Percentiles rank a stretch among this genome's conserved stretches.
Conservation (phyloP, 1,140 invertebrate species). For the Rhynchophorus ferrugineus region DNA sequence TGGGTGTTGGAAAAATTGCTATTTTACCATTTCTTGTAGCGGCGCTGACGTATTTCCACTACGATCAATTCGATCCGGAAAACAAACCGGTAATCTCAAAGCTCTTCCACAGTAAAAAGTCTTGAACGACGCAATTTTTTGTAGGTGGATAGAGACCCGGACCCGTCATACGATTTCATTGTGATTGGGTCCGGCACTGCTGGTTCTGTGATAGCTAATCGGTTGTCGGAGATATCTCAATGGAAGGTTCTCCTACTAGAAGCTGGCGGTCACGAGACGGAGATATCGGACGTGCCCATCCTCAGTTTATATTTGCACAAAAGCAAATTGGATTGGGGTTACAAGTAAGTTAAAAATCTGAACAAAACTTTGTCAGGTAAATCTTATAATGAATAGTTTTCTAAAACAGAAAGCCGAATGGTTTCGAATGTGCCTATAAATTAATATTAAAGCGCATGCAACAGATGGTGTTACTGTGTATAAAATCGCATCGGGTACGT, state of each 20-base stretch:
- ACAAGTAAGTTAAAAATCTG: conserved; percentile 49
- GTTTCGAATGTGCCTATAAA: no score
- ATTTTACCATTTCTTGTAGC: conserved; percentile 71
- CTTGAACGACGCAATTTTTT: background rate
- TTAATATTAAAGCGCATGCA: no score
- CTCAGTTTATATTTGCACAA: conserved; percentile 81
- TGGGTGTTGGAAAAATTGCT: conserved; percentile 62
- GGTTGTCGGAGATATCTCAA: conserved; percentile 68
- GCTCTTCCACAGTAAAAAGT: conserved; percentile 20
- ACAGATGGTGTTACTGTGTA: no score
- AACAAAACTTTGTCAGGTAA: background rate
- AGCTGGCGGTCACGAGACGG: conserved; percentile 78
- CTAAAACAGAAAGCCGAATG: no score
- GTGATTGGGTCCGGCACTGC: conserved; percentile 78
- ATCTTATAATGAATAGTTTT: no score
- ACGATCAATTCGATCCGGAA: conserved; percentile 79
- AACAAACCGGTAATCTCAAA: conserved; percentile 58
- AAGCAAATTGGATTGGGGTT: conserved; percentile 89
- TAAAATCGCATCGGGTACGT: no score
- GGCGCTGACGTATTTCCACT: conserved; percentile 75
- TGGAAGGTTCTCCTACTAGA: conserved; percentile 79
- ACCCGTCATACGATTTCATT: conserved; percentile 70
- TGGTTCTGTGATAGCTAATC: conserved; percentile 76
- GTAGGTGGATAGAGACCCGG: conserved; percentile 41
- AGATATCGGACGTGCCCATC: conserved; percentile 74